These are phyloP conservation scores for Porites australiensis DNA, from an alignment of 64 coral and sea anemone genomes.

Conservation along the genomic window DNA sequence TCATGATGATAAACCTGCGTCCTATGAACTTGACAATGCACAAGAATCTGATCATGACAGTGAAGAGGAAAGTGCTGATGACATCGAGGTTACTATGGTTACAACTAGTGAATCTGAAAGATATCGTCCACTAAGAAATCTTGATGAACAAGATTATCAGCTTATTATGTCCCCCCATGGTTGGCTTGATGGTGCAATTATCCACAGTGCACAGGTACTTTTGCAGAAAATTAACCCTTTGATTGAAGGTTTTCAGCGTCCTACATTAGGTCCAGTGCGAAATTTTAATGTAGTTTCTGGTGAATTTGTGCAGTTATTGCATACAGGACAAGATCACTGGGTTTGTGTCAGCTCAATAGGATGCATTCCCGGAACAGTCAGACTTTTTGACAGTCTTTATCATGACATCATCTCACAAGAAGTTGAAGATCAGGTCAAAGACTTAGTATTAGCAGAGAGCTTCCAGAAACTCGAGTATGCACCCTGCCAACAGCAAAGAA, in stretches of 20 bases:
- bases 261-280: conserved; percentile 17
- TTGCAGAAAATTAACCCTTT: conserved; percentile 3
- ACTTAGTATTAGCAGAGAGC: background rate
- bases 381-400: conserved; percentile 40
- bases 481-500: conserved; percentile 46
- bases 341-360: conserved; percentile 43
- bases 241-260: conserved; percentile 2
- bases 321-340: conserved; percentile 43
- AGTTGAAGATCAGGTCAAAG: conserved; percentile 40
- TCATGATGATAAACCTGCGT: background rate
- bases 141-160: conserved; percentile 37
- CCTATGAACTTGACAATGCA: conserved; percentile 25
- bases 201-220: conserved; percentile 25
- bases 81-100: conserved; percentile 59
- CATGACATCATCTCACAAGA: conserved; percentile 53
- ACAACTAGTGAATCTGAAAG: conserved; percentile 36
- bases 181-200: conserved; percentile 58
- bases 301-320: conserved; percentile 48
- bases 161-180: conserved; percentile 52
- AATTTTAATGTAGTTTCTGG: conserved; percentile 31
- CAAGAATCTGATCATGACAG: conserved; percentile 39
- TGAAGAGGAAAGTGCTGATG: conserved; percentile 55
- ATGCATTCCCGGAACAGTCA: conserved; percentile 10
- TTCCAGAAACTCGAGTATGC: conserved; percentile 14
- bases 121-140: conserved; percentile 36